Conservation (phyloP, 2,113 vertebrate genomes). For the Pomatorhinus ruficollis region DNA sequence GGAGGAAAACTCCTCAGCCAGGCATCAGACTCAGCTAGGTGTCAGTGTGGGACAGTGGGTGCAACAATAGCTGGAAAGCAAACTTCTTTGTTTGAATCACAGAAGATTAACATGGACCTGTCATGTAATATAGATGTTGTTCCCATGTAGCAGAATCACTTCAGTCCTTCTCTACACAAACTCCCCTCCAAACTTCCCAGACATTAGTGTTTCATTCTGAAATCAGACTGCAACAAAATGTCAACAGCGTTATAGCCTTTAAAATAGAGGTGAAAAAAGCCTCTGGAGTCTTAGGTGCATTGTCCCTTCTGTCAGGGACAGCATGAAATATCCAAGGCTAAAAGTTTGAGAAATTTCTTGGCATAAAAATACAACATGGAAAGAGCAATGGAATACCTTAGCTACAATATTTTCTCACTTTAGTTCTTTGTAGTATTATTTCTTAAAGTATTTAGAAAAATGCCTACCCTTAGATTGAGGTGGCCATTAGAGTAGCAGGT, state of each 20-base stretch:
- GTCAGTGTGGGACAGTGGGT: neutral
- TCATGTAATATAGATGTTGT: neutral
- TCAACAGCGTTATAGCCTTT: neutral
- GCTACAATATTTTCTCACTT: neutral
- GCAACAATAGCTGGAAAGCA: neutral
- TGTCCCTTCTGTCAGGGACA: neutral
- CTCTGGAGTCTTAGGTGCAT: neutral
- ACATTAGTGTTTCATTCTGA: neutral
- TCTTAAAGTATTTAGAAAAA: neutral
- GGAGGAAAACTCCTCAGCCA: neutral
- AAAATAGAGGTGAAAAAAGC: neutral
- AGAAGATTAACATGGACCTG: neutral
- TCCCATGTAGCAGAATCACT: neutral
- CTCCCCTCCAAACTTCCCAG: neutral
- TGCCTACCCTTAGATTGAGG: neutral
- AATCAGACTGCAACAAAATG: neutral
- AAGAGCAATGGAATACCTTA: neutral
- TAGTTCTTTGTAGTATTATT: neutral
- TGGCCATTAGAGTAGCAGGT: neutral
- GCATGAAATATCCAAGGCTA: neutral
- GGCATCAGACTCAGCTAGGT: neutral
- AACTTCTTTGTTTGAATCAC: neutral
- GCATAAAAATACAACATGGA: neutral
- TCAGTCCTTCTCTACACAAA: neutral
- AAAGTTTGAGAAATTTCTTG: neutral